Conservation (phyloP, 2,113 vertebrate species). For the Micromys minutus region DNA sequence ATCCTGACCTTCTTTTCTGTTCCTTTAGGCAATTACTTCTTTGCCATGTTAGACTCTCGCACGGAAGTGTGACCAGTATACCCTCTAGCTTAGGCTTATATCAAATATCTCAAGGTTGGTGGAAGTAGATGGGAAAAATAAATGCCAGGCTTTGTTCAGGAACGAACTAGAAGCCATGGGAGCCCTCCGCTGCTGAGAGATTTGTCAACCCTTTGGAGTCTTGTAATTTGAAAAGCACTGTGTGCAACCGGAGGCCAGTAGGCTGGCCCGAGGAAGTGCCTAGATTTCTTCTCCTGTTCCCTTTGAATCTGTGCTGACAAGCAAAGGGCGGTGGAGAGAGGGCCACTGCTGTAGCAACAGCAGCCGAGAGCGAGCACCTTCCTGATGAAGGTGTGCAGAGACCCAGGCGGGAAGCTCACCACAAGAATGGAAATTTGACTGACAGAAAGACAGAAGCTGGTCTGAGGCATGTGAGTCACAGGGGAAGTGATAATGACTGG, state of each 20-base stretch:
- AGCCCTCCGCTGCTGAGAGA: neutral
- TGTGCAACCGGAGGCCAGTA: neutral
- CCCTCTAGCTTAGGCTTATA: slow-evolving; percentile 2
- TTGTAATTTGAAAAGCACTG: neutral
- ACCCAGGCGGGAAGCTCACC: neutral
- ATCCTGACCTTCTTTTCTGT: slow-evolving; percentile 34
- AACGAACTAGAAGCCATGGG: neutral
- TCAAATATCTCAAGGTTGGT: neutral
- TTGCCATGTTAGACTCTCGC: slow-evolving; percentile 1
- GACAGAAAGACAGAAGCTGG: neutral
- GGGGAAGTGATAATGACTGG: neutral
- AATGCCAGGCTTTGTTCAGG: slow-evolving; percentile 28
- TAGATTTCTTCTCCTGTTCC: neutral
- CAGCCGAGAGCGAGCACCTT: neutral
- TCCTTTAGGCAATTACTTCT: slow-evolving; percentile 14
- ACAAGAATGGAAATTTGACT: neutral
- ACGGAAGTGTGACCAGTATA: neutral
- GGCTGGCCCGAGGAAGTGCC: neutral
- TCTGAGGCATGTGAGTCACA: neutral
- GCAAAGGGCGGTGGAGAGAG: neutral
- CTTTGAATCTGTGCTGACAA: neutral
- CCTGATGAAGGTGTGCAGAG: neutral
- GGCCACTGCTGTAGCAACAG: neutral
- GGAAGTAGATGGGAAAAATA: slow-evolving; percentile 45
- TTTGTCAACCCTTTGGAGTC: neutral